A percentile compares a stretch with the other conserved stretches of the same genome.
Conservation (phyloP, 2,888 invertebrate species). For the Erannis defoliaria region DNA sequence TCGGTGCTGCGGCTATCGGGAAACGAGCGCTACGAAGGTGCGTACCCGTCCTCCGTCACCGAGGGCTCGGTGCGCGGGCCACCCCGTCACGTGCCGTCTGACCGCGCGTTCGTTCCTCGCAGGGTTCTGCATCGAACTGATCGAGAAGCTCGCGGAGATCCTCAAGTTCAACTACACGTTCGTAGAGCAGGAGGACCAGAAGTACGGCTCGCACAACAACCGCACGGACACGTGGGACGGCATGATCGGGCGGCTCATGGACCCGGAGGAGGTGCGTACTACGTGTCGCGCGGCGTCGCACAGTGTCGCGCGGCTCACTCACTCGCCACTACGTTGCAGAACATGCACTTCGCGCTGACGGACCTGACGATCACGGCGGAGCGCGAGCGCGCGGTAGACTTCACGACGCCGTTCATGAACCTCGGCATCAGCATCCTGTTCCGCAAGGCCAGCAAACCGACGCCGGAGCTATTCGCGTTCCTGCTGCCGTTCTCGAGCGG, state of each 20-base stretch:
- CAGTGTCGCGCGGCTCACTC: neutral
- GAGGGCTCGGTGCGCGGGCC: neutral
- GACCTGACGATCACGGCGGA: conserved; percentile 96
- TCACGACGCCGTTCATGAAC: conserved; percentile 98
- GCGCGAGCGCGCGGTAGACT: conserved; percentile 95
- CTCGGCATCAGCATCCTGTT: conserved; percentile 96
- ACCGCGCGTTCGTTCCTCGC: conserved; percentile 53
- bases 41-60: neutral
- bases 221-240: conserved; percentile 89
- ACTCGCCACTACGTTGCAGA: conserved; percentile 76
- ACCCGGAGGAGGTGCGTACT: conserved; percentile 77
- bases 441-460: conserved; percentile 93
- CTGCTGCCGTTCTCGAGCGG: conserved; percentile 94
- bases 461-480: conserved; percentile 96
- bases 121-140: conserved; percentile 95
- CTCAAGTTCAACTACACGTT: conserved; percentile 94
- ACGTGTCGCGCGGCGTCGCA: neutral
- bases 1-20: conserved; percentile 88
- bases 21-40: conserved; percentile 93
- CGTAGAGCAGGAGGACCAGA: conserved; percentile 89
- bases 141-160: conserved; percentile 90
- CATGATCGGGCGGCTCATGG: conserved; percentile 90
- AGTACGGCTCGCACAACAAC: conserved; percentile 89
- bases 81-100: too few relatives aligned
- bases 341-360: conserved; percentile 95